Conservation (phyloP, 1,140 invertebrate species). For the Listronotus bonariensis region DNA sequence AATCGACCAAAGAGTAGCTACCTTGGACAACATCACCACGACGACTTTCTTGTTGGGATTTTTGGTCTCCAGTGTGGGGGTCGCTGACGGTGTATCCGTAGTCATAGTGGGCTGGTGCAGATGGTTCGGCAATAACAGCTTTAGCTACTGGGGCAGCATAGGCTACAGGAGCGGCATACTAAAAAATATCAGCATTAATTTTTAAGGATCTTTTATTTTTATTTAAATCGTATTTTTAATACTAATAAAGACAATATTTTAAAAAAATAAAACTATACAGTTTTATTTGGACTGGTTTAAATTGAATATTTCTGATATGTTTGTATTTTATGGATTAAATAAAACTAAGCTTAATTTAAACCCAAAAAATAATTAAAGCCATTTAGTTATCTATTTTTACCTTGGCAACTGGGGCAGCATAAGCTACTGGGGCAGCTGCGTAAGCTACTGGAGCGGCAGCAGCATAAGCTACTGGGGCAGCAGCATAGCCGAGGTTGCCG, state of each 20-base stretch:
- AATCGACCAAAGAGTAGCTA: constrained; percentile 32
- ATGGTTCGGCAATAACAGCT: constrained; percentile 55
- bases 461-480: neutral
- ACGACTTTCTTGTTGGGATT: constrained; percentile 62
- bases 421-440: neutral
- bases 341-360: too few relatives aligned
- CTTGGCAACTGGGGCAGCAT: constrained; percentile 1
- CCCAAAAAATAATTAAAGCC: too few relatives aligned
- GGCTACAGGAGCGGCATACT: constrained; percentile 34
- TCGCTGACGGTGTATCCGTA: constrained; percentile 64
- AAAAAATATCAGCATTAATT: too few relatives aligned
- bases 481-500: neutral
- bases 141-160: constrained; percentile 60
- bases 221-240: too few relatives aligned
- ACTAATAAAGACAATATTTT: too few relatives aligned
- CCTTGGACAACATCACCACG: constrained; percentile 69
- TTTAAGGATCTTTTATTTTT: too few relatives aligned
- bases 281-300: too few relatives aligned
- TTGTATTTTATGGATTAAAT: too few relatives aligned
- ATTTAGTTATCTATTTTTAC: too few relatives aligned
- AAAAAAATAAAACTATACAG: too few relatives aligned
- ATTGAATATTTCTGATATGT: too few relatives aligned
- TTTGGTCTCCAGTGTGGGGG: constrained; percentile 63
- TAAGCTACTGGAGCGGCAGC: neutral
- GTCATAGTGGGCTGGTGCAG: constrained; percentile 60